Conservation (phyloP, 2,888 invertebrate species). For the Mystacides longicornis region DNA sequence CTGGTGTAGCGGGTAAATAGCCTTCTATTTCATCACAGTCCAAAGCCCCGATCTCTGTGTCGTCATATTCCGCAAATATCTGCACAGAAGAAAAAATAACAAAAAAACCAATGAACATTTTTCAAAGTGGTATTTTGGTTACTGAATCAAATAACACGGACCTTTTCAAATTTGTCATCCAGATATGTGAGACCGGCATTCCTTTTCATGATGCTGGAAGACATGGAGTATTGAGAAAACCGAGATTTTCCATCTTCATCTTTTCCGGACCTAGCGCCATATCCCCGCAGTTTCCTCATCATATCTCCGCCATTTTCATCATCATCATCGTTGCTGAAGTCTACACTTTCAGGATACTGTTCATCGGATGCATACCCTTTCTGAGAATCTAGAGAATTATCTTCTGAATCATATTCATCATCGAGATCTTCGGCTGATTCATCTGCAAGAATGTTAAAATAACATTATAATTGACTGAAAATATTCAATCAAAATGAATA, state of each 20-base stretch:
- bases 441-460: slow-evolving; percentile 7
- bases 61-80: slow-evolving; percentile 76
- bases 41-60: slow-evolving; percentile 81
- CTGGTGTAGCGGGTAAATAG: slow-evolving; percentile 58
- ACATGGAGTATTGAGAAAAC: slow-evolving; percentile 91
- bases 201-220: slow-evolving; percentile 80
- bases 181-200: slow-evolving; percentile 75
- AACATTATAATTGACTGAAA: not conserved
- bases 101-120: not conserved
- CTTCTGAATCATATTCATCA: slow-evolving; percentile 39
- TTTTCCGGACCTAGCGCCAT: slow-evolving; percentile 29
- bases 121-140: too few relatives aligned
- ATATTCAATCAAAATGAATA: too few relatives aligned
- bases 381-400: slow-evolving; percentile 43
- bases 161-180: slow-evolving; percentile 85
- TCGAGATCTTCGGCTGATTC: slow-evolving; percentile 28
- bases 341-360: slow-evolving; percentile 22
- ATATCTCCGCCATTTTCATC: slow-evolving; percentile 27
- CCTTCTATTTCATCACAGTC: slow-evolving; percentile 89
- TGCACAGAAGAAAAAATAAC: slow-evolving; percentile 24
- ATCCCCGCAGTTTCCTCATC: slow-evolving; percentile 3
- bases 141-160: slow-evolving; percentile 30
- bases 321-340: slow-evolving; percentile 26
- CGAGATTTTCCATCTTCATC: slow-evolving; percentile 78
- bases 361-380: slow-evolving; percentile 40